A percentile compares a stretch with the other conserved stretches of the same genome.
Evolutionary conservation across 2,113 vertebrate species (phyloP).

Genomic region (Oncorhynchus kisutch): DNA sequence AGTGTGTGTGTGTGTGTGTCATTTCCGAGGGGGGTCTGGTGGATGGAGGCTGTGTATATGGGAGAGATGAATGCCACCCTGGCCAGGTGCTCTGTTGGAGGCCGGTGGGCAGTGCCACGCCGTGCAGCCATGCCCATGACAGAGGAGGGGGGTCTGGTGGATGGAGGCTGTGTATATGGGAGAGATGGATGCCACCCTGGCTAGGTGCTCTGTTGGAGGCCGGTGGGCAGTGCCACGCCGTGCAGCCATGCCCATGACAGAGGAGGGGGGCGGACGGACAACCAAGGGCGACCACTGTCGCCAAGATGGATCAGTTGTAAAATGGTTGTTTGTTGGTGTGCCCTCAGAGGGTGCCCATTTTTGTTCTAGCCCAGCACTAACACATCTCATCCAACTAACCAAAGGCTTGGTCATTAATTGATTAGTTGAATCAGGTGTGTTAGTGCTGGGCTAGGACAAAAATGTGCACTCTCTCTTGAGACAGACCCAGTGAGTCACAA

Average conservation of each 20-base stretch:
- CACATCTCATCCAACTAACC: no score
- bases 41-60: conserved; percentile 23
- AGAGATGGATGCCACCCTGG: conserved; percentile 53
- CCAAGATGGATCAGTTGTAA: conserved; percentile 49
- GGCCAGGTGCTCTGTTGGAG: not conserved
- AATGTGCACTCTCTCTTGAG: no score
- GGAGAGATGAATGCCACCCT: conserved; percentile 54
- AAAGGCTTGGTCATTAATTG: no score
- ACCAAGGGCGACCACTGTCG: conserved; percentile 33
- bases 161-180: conserved; percentile 28
- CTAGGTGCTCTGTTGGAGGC: not conserved
- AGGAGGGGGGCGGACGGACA: conserved; percentile 32
- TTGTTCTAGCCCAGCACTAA: no score
- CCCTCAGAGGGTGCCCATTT: no score
- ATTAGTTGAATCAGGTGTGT: no score
- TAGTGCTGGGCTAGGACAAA: no score
- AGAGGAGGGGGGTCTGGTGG: conserved; percentile 35
- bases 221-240: conserved; percentile 22
- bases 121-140: conserved; percentile 49
- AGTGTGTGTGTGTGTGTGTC: conserved; percentile 47
- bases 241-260: conserved; percentile 47
- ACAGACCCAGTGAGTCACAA: not conserved
- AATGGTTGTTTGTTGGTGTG: conserved; percentile 3
- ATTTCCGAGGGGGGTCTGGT: conserved; percentile 38
- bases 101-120: conserved; percentile 2